phyloP scores from a whole-genome alignment of 2,888 invertebrate genomes.

The Nemotelus nigrinus region DNA sequence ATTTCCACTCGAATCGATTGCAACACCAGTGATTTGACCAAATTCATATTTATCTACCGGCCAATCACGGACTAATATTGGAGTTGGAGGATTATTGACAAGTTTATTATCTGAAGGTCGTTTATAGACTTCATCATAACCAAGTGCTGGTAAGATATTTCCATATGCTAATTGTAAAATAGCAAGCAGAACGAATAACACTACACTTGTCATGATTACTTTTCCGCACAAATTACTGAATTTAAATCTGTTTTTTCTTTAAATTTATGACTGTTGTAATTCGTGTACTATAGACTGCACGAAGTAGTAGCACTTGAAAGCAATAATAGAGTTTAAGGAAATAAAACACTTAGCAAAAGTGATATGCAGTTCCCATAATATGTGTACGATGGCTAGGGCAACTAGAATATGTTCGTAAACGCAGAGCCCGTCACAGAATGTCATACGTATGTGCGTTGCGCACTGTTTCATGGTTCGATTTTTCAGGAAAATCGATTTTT shows the following conservation, averaged over 20 bases:
- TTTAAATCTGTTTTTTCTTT: background rate
- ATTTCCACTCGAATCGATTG: conserved; percentile 76
- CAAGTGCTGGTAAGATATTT: conserved; percentile 26
- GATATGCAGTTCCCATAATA: conserved; percentile 24
- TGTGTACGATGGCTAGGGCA: background rate
- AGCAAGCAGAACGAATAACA: conserved; percentile 1
- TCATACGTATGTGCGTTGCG: background rate
- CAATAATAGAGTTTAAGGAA: background rate
- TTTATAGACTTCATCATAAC: conserved; percentile 34
- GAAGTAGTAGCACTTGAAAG: conserved; percentile 27
- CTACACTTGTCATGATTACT: conserved; percentile 11
- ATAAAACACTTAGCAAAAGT: conserved; percentile 9
- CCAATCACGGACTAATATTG: conserved; percentile 74
- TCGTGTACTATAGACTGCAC: background rate
- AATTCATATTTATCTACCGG: conserved; percentile 68
- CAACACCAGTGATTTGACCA: conserved; percentile 86
- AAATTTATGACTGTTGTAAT: background rate
- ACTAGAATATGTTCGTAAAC: background rate
- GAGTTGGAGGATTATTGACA: conserved; percentile 65
- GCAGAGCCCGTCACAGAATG: background rate
- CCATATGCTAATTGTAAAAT: conserved; percentile 28
- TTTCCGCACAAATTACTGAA: conserved; percentile 4
- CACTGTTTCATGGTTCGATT: conserved; percentile 33
- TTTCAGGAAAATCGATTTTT: background rate
- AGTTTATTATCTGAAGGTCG: conserved; percentile 31